A percentile compares a stretch with the other conserved stretches of the same genome.
Evolutionary conservation across 2,113 vertebrate species (phyloP).

Genomic region (Siphamia tubifer): DNA sequence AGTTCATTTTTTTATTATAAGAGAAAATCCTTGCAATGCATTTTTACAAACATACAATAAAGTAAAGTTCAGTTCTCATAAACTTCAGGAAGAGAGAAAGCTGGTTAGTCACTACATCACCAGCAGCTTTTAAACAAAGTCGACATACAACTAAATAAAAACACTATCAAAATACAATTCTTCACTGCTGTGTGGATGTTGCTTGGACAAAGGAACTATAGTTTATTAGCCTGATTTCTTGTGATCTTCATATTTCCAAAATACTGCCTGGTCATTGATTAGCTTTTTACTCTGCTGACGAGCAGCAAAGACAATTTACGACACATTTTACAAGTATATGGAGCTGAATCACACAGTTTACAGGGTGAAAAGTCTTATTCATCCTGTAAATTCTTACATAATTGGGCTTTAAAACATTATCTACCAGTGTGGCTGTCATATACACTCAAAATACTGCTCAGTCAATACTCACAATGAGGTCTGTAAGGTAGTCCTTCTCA

Average conservation of each 20-base stretch:
- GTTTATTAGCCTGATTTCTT: background rate
- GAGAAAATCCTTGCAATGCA: background rate
- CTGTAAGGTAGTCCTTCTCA: slow-evolving; percentile 80
- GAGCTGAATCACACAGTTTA: slow-evolving; percentile 13
- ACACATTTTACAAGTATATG: background rate
- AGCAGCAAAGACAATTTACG: background rate
- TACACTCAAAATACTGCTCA: background rate
- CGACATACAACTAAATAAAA: background rate
- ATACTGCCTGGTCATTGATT: background rate
- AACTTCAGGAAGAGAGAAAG: background rate
- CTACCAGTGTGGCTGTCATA: background rate
- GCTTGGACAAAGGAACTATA: too few relatives aligned
- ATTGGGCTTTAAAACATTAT: background rate
- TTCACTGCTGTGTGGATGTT: too few relatives aligned
- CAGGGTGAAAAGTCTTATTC: background rate
- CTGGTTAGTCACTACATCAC: background rate
- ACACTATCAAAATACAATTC: background rate
- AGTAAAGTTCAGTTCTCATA: slow-evolving; percentile 2
- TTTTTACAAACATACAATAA: background rate
- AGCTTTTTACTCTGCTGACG: background rate
- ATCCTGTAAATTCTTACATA: slow-evolving; percentile 2
- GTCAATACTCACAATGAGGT: slow-evolving; percentile 77
- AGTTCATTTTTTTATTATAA: background rate
- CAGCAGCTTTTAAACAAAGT: background rate
- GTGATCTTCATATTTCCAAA: too few relatives aligned